Evolutionary conservation across 2,113 vertebrate genomes (phyloP), one percentile per base, ranked within the genome.

Genomic region (Labrus mixtus): DNA sequence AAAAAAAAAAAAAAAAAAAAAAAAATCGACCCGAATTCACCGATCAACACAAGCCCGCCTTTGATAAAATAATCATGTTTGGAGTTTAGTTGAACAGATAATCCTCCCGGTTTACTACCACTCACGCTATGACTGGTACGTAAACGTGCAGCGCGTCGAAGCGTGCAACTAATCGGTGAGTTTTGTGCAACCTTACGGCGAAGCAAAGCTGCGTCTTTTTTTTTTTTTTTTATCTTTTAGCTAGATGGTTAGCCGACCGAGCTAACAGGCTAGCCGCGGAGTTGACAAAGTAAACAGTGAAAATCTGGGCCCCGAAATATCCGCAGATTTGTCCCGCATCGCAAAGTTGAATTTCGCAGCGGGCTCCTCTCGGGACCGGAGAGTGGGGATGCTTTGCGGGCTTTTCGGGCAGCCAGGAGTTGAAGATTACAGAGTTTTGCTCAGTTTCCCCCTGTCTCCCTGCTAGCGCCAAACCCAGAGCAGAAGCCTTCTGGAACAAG

Each of bases 401-500:
- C 74, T 91, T 92, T 89, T 90, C 75, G 76, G 85, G 75, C 82
- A 68, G 76, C 60, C 78, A 80, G 90, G 84, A 90, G 88, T 87
- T 83, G 89, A 90, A 81, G 89, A 91, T 84, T 86, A 84, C 79
- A 89, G 86, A 91, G 92, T 94, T 93, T 91, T 86, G 88, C 86
- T 82, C 88, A 90, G 87, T 90, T 91, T 85, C 88, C 73, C 85
- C 88, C 82, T 84, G 78, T 90, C 89, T 86, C 86, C 76, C 87
- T 90, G 91, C 84, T 92, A 95, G 97, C 97, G 94, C 96, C n/a
- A n/a, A n/a, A n/a, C n/a, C n/a, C 95, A 91, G 95, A 96, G 94
- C 96, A 96, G 96, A n/a, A n/a, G n/a, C n/a, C 96, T 95, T 92
- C 95, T 96, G 94, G 97, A 98, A 95, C 96, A 96, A 94, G 96